These are phyloP conservation scores for Tribolium castaneum DNA, from an alignment of 1,140 invertebrate genomes.

Conservation along the genomic window DNA sequence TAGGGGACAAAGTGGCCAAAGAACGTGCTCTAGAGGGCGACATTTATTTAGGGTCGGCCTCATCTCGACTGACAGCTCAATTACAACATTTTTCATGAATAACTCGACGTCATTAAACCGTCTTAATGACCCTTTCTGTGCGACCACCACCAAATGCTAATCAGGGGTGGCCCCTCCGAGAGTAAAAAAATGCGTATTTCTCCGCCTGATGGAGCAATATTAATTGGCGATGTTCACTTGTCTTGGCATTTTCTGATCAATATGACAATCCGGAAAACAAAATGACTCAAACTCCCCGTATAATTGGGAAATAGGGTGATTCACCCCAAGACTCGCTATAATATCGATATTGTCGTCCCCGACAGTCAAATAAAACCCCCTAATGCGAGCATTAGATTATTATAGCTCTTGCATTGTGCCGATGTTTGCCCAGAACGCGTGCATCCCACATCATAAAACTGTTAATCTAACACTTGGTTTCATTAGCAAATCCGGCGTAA, in stretches of 20 bases:
- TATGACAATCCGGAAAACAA: conserved; percentile 44
- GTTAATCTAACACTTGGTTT: conserved; percentile 15
- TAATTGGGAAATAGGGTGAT: conserved; percentile 49
- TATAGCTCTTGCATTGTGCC: conserved; percentile 45
- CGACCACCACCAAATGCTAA: not conserved
- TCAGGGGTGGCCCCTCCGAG: no score
- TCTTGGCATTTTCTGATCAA: conserved; percentile 36
- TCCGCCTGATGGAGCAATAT: not conserved
- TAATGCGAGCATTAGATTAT: conserved; percentile 44
- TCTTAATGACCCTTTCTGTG: conserved; percentile 31
- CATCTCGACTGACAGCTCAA: conserved; percentile 43
- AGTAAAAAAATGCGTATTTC: conserved; percentile 8
- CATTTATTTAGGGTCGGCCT: conserved; percentile 33
- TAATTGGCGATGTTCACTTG: conserved; percentile 8
- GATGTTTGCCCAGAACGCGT: conserved; percentile 47
- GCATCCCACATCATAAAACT: conserved; percentile 28
- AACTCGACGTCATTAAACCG: conserved; percentile 40
- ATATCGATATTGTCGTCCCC: conserved; percentile 28
- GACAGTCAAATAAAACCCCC: conserved; percentile 29
- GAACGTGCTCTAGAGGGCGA: conserved; percentile 16
- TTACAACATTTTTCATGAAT: conserved; percentile 51
- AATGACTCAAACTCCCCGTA: conserved; percentile 49
- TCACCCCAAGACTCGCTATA: conserved; percentile 39
- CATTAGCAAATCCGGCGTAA: conserved; percentile 1
- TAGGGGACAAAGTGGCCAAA: conserved; percentile 16